Base-by-base conservation (phyloP, 2,113 vertebrate species). In the Sander lucioperca region DNA sequence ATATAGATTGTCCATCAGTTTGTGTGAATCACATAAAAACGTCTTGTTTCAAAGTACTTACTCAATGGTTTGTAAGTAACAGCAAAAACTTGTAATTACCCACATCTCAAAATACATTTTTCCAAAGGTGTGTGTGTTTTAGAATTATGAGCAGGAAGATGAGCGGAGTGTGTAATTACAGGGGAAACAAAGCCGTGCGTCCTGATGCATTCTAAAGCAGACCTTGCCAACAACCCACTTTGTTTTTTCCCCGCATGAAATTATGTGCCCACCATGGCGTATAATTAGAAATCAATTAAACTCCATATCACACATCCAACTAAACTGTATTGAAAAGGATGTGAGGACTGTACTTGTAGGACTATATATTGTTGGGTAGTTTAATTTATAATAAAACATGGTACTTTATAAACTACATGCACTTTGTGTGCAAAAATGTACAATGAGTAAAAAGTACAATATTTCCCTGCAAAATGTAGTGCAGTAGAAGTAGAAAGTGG, bases 241-340 rank as follows among this genome's bases (percentile, higher is more conserved):
- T 88, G 67, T 83, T 85, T 86, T 75, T 88, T 73, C 76, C 75
- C 78, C 5, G 45, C 83, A 82, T 81, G 72, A 85, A 88, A 89
- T 89, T 73, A 89, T 73, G 78, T 33, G 14, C 78, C 83, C 69
- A 86, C 67, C 58, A n/a, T 62, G 19, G 65, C 58, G 18, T 80
- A 76, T 86, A 88, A 91, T 91, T 90, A 91, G 80, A 87, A 88
- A 92, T 88, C 86, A 90, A 90, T 89, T 88, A 85, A 84, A 90
- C 81, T 89, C 81, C 65, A 67, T 78, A 89, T 86, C 82, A 83
- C 71, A 79, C 83, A 82, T 73, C 57, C 84, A 81, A 16, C 65
- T 48, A 74, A 87, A 80, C 33, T 75, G 65, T 43, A 16, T 2
- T 10, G 45, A 36, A 39, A 19, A 43, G 64, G 25, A 62, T 21